Conservation (phyloP, 2,113 vertebrate species). For the Lophotis ruficrista region DNA sequence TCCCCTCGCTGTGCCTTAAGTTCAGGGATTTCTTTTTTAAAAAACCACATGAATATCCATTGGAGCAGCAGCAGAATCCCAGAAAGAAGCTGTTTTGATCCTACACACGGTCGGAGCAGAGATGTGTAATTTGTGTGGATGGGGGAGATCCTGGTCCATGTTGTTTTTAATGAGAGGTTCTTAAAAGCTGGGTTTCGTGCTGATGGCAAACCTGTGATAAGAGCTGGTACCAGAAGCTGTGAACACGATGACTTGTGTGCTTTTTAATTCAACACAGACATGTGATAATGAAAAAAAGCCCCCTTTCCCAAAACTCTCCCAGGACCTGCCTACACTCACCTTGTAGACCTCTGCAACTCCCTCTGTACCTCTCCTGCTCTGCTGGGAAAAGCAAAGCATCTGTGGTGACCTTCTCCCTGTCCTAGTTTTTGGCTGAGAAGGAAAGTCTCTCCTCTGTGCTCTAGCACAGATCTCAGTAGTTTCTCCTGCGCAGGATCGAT, state of each 20-base stretch:
- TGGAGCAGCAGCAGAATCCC: background rate
- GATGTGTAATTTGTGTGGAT: background rate
- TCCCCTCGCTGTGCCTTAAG: background rate
- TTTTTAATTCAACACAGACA: background rate
- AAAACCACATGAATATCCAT: background rate
- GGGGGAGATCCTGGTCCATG: background rate
- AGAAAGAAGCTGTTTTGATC: background rate
- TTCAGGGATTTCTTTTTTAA: background rate
- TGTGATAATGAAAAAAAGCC: background rate
- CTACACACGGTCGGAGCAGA: background rate
- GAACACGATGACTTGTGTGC: background rate
- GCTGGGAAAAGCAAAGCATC: background rate
- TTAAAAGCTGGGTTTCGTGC: background rate
- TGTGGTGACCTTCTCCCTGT: background rate
- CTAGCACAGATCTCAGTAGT: background rate
- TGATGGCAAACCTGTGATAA: background rate
- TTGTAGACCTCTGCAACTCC: fast-evolving
- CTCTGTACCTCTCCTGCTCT: background rate
- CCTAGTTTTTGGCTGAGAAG: background rate
- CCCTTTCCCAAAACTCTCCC: background rate
- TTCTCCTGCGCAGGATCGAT: background rate
- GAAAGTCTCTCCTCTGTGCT: background rate
- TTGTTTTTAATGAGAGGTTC: background rate
- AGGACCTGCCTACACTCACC: fast-evolving
- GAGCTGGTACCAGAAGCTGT: background rate